phyloP scores from a whole-genome alignment of 2,888 invertebrate species.

The Mesodorylaimus sp. region DNA sequence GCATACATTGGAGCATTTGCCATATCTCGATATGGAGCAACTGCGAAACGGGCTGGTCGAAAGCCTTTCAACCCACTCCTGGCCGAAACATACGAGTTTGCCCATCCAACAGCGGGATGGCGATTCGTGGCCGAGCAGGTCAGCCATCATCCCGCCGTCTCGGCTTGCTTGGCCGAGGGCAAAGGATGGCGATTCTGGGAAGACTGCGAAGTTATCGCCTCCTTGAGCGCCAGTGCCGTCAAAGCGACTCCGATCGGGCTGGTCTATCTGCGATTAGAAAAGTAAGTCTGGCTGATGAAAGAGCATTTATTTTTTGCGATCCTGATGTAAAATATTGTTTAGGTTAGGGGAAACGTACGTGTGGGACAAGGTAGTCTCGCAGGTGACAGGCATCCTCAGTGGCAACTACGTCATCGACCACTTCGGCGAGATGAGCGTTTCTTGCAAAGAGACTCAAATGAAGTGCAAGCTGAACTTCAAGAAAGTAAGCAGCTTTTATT shows the following conservation, averaged over 20 bases:
- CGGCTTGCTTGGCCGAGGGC: constrained; percentile 6
- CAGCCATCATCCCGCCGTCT: constrained; percentile 6
- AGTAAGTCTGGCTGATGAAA: background rate
- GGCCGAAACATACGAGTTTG: constrained; percentile 89
- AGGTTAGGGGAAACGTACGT: constrained; percentile 50
- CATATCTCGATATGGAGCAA: constrained; percentile 43
- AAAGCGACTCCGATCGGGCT: background rate
- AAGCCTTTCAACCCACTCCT: constrained; percentile 94
- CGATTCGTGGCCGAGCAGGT: constrained; percentile 77
- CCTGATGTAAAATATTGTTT: too few relatives aligned
- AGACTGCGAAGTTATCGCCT: background rate
- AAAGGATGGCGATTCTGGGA: constrained; percentile 3
- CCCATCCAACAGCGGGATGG: constrained; percentile 73
- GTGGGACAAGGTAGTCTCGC: constrained; percentile 67
- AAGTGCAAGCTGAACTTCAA: constrained; percentile 58
- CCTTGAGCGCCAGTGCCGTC: constrained; percentile 1
- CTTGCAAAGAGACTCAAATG: constrained; percentile 38
- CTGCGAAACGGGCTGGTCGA: constrained; percentile 48
- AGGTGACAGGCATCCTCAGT: constrained; percentile 63
- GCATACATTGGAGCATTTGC: constrained; percentile 70
- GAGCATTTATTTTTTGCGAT: too few relatives aligned
- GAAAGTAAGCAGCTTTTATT: too few relatives aligned
- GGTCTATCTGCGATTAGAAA: background rate
- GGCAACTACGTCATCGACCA: constrained; percentile 68
- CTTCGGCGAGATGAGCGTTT: constrained; percentile 58